Evolutionary conservation across 1,140 invertebrate genomes (phyloP).

Genomic region (Helicoverpa zea): DNA sequence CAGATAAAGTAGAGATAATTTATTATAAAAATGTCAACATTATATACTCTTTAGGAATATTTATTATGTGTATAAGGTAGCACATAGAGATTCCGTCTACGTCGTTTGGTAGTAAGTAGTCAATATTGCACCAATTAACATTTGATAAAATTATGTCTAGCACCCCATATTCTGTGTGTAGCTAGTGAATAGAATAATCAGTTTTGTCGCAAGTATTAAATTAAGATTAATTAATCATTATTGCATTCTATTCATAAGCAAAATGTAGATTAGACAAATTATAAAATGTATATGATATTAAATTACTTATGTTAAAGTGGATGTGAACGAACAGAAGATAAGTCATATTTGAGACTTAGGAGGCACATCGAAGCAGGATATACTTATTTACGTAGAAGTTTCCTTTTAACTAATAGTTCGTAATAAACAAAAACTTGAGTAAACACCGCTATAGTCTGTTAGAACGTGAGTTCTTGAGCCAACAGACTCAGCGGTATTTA

Average conservation of each 20-base stretch:
- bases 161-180: conserved; percentile 41
- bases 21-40: conserved; percentile 15
- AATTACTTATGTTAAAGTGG: conserved; percentile 47
- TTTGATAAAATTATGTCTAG: conserved; percentile 25
- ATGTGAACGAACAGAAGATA: conserved; percentile 74
- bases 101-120: conserved; percentile 44
- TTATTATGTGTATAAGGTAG: conserved; percentile 31
- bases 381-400: conserved; percentile 30
- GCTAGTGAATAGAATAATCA: conserved; percentile 27
- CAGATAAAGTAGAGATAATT: conserved; percentile 13
- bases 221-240: conserved; percentile 32
- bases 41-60: conserved; percentile 24
- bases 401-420: conserved; percentile 31
- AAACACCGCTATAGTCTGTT: conserved; percentile 82
- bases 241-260: conserved; percentile 16
- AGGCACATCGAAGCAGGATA: conserved; percentile 74
- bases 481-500: conserved; percentile 83
- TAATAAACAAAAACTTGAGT: conserved; percentile 49
- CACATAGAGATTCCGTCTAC: conserved; percentile 34
- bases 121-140: conserved; percentile 45
- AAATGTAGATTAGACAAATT: conserved; percentile 20
- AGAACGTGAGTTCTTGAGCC: conserved; percentile 85
- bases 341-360: conserved; percentile 70
- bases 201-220: conserved; percentile 32
- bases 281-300: conserved; percentile 46